Evolutionary conservation across 1,140 invertebrate genomes (phyloP), one percentile per base, ranked within the genome.

Genomic region (Sycobia sp.): DNA sequence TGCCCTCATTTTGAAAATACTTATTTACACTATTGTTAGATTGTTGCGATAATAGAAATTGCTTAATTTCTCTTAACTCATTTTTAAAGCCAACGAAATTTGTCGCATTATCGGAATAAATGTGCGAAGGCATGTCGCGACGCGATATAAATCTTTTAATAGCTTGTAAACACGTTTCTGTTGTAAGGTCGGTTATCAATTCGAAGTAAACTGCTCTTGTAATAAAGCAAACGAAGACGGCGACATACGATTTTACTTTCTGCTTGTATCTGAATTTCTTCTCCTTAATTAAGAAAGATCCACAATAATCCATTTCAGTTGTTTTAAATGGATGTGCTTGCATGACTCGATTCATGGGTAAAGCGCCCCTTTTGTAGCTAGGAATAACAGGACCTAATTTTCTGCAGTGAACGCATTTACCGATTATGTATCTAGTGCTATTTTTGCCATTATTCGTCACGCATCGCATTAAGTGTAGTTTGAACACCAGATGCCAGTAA

Each of bases 71-170:
- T 29, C 14, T 13, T n/a, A 29, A 4, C 27, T 49, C 46, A 29
- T 49, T 49, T 14, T 49, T 49, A 3, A 14, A 23, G 3, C 46
- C 46, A 8, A 49, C n/a, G n/a, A n/a, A n/a, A n/a, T n/a, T n/a
- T n/a, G n/a, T n/a, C n/a, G n/a, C n/a, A n/a, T n/a, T n/a, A 36
- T 58, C 55, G 0, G 55, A 58, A 23, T 47, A 58, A 8, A 58
- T 36, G 14, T 36, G 1, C 11, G 20, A 13, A 7, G 55, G 41
- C 13, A n/a, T 11, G 7, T 43, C 55, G 20, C 55, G n/a, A n/a
- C n/a, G n/a, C n/a, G n/a, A n/a, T n/a, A n/a, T n/a, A n/a, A n/a
- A n/a, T n/a, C n/a, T n/a, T n/a, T n/a, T n/a, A n/a, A n/a, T n/a
- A n/a, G n/a, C n/a, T n/a, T n/a, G n/a, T n/a, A n/a, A n/a, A n/a